Conservation (phyloP, 2,888 invertebrate genomes). For the Lasius platythorax region DNA sequence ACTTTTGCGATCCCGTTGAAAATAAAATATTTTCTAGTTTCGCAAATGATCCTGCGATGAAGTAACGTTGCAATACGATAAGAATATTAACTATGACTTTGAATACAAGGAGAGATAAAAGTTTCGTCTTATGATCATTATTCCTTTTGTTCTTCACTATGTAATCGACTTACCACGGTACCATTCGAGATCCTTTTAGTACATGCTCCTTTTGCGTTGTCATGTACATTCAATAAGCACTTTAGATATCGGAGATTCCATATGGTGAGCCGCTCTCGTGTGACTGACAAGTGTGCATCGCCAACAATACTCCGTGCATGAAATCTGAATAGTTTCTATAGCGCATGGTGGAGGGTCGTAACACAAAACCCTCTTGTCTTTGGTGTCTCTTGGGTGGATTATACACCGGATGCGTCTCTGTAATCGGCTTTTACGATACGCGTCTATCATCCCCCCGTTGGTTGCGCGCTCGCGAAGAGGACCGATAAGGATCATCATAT, state of each 20-base stretch:
- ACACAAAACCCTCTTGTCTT: conserved; percentile 73
- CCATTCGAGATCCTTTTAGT: conserved; percentile 34
- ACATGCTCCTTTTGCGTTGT: conserved; percentile 15
- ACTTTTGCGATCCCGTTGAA: not conserved
- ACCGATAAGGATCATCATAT: conserved; percentile 69
- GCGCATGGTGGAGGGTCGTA: conserved; percentile 52
- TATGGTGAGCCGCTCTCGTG: conserved; percentile 21
- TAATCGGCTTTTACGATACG: conserved; percentile 72
- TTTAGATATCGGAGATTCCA: conserved; percentile 37
- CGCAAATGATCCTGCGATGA: not conserved
- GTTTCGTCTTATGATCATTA: not conserved
- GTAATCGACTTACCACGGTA: not conserved
- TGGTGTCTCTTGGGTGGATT: conserved; percentile 68
- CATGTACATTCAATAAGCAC: conserved; percentile 41
- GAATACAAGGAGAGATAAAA: not conserved
- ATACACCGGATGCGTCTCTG: conserved; percentile 67
- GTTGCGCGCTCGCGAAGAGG: conserved; percentile 52
- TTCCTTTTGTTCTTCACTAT: conserved; percentile 17
- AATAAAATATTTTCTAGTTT: not conserved
- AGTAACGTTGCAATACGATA: not conserved
- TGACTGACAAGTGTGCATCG: conserved; percentile 38
- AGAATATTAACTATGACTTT: not conserved
- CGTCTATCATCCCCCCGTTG: conserved; percentile 61
- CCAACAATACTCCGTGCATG: conserved; percentile 55
- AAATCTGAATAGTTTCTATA: conserved; percentile 70